These are phyloP conservation scores for Calidris pygmaea DNA, from an alignment of 2,113 vertebrate species.

Conservation along the genomic window DNA sequence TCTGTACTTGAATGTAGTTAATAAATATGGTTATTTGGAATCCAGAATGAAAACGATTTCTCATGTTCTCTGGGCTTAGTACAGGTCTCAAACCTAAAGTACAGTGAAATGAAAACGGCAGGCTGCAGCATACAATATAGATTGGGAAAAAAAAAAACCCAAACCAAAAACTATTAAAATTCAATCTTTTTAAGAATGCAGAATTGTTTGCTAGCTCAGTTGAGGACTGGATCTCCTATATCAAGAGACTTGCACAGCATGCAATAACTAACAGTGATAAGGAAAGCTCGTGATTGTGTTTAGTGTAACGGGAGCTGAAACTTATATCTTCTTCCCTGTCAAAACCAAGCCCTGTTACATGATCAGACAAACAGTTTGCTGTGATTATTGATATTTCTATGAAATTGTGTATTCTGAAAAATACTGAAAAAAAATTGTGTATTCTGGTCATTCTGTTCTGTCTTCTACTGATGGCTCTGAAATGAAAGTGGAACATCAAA, in stretches of 20 bases:
- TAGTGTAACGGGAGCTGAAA: not conserved
- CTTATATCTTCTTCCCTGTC: not conserved
- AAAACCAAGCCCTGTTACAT: not conserved
- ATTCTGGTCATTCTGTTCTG: not conserved
- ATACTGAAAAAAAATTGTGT: not conserved
- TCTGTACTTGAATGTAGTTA: not conserved
- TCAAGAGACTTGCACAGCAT: not conserved
- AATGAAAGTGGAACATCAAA: not conserved
- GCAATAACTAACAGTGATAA: not conserved
- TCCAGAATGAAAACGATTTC: not conserved
- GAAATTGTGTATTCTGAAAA: not conserved
- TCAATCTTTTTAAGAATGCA: not conserved
- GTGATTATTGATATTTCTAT: not conserved
- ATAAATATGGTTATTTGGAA: not conserved
- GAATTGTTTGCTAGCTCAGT: not conserved
- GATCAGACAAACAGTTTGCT: not conserved
- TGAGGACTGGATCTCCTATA: not conserved
- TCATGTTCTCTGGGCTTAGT: not conserved
- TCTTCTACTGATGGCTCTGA: not conserved
- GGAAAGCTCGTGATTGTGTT: not conserved
- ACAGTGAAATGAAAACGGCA: not conserved
- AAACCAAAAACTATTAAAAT: not conserved
- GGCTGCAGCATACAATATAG: not conserved
- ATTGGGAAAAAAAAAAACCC: rapidly evolving
- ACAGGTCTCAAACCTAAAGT: not conserved